Base-by-base conservation (phyloP, 1,140 invertebrate species). In the Lepidurus apus region DNA sequence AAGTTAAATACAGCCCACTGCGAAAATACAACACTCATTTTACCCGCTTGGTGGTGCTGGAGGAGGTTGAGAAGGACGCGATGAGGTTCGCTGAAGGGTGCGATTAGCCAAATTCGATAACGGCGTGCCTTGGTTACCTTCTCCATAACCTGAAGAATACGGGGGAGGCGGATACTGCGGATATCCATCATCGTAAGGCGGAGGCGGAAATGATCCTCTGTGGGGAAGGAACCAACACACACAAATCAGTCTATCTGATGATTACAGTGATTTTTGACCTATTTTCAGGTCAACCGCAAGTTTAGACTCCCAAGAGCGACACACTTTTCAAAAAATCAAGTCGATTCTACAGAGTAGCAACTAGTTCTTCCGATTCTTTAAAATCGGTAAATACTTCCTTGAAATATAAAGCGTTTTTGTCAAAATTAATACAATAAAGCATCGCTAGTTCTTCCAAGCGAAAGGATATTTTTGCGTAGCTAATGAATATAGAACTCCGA, bases 11-110 rank as follows among this genome's bases (percentile, higher is more conserved):
- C 43, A 47, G 65, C 26, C 13, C 5, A 43, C 21, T 21, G 34
- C 26, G 34, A 76, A 53, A 47, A 17, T 77, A 26, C 1, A 11
- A 21, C 13, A 43, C 73, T 80, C 82, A 79, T 80, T 80, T 73
- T 81, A 82, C 79, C 79, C 81, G 65, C 82, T 81, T 74, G 93
- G 94, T 13, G 94, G 94, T 78, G 93, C 93, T 76, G 94, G 94
- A 77, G 93, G 94, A 77, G 94, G 93, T 83, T 93, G 91, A 76
- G 92, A 90, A n/a, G 94, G 94, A 79, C 93, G 87, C 77, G 81
- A 82, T 34, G 84, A 83, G 34, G 80, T 80, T 34, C 85, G 79
- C 73, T 81, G 81, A 74, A 80, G 73, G 73, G 80, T 73, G 79
- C 76, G 80, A 77, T 82, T 78, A 89, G 88, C 83, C 90, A 88